phyloP scores from a whole-genome alignment of 2,113 vertebrate genomes.

The Rhagologus leucostigma region DNA sequence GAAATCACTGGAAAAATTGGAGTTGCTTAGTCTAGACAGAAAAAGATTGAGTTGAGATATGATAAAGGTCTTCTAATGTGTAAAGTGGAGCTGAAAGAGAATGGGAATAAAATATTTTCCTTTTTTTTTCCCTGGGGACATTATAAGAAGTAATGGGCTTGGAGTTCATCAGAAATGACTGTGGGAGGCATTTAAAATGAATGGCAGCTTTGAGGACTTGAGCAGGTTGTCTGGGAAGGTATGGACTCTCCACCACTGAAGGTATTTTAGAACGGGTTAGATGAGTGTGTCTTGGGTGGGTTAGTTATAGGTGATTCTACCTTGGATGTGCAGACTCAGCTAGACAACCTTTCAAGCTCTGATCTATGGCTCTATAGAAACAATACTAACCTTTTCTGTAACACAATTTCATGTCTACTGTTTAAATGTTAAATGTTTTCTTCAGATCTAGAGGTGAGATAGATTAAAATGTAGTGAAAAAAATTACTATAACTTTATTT shows the following conservation, averaged over 20 bases:
- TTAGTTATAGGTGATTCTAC: background rate
- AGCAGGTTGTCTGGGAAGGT: background rate
- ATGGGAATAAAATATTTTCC: background rate
- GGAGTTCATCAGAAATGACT: background rate
- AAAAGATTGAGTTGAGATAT: background rate
- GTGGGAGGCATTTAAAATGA: background rate
- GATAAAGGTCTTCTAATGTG: background rate
- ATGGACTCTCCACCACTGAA: background rate
- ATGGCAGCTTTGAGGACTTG: background rate
- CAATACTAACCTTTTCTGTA: background rate
- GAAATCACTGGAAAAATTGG: background rate
- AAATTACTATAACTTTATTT: background rate
- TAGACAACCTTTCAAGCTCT: background rate
- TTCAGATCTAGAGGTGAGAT: background rate
- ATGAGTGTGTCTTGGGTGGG: background rate
- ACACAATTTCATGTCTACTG: background rate
- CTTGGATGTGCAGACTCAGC: background rate
- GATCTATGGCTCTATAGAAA: background rate
- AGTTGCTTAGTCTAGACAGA: background rate
- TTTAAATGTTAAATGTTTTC: background rate
- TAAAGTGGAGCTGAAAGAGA: background rate
- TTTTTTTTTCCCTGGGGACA: background rate
- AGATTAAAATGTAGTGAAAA: background rate
- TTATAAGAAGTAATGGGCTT: background rate
- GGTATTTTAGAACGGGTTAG: background rate